These are phyloP conservation scores for Petrocephalus zakoni DNA, from an alignment of 2,113 vertebrate genomes.

Conservation along the genomic window DNA sequence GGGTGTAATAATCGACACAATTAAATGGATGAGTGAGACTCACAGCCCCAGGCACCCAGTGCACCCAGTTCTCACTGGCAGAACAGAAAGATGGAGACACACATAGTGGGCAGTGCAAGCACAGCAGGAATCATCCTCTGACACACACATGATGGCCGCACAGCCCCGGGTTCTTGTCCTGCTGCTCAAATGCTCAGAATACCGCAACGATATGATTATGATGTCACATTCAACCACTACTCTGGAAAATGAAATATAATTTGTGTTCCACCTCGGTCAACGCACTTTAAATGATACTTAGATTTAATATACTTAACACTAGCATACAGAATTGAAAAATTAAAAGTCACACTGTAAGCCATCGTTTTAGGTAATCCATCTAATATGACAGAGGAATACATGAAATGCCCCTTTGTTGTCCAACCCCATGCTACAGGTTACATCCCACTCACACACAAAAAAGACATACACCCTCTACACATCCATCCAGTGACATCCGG, in stretches of 20 bases:
- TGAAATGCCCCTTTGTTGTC: background rate
- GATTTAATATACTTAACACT: background rate
- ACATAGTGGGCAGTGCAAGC: background rate
- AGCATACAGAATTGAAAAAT: background rate
- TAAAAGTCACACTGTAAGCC: background rate
- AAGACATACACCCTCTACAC: background rate
- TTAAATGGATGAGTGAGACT: conserved; percentile 3
- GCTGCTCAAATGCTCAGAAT: background rate
- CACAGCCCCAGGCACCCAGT: background rate
- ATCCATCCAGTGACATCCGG: background rate
- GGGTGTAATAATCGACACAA: background rate
- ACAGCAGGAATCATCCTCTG: background rate
- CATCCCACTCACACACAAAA: background rate
- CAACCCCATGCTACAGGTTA: background rate
- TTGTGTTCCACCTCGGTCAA: background rate
- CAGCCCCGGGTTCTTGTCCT: background rate
- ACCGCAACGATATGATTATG: background rate
- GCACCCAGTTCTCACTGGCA: background rate
- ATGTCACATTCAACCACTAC: background rate
- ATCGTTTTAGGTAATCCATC: background rate
- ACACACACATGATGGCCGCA: background rate
- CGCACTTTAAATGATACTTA: background rate
- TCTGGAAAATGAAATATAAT: background rate
- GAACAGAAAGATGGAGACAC: background rate
- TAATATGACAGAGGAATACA: background rate